A percentile compares a stretch with the other conserved stretches of the same genome.
phyloP scores from a whole-genome alignment of 2,113 vertebrate species.

The Rhynchomys soricoides region DNA sequence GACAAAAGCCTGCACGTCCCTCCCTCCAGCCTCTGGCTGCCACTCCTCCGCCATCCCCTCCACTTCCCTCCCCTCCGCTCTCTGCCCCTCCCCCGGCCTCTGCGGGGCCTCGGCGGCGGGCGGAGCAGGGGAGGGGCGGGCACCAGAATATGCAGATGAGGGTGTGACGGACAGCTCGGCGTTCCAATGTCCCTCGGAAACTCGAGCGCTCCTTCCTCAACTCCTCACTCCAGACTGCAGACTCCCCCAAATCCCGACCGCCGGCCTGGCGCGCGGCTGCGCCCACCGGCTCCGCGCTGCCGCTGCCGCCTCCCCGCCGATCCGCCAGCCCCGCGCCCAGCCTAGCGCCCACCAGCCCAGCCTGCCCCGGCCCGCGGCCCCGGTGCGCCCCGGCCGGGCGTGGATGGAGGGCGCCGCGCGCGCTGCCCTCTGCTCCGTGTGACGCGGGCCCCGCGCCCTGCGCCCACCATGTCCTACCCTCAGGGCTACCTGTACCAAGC shows the following conservation, averaged over 20 bases:
- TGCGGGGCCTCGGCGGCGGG: neutral
- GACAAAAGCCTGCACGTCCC: conserved; percentile 78
- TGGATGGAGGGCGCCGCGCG: conserved; percentile 76
- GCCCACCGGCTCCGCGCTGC: conserved; percentile 84
- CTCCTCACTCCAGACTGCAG: conserved; percentile 91
- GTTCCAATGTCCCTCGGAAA: conserved; percentile 95
- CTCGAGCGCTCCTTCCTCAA: conserved; percentile 94
- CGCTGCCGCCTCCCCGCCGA: conserved; percentile 70
- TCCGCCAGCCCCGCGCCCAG: conserved; percentile 19
- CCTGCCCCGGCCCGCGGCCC: conserved; percentile 78
- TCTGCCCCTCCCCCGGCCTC: conserved; percentile 51
- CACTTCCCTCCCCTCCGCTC: conserved; percentile 36
- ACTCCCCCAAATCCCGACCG: conserved; percentile 86
- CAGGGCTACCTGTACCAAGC: conserved; percentile 99
- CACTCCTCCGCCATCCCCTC: neutral
- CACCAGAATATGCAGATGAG: conserved; percentile 94
- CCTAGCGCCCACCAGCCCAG: conserved; percentile 29
- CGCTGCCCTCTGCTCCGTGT: conserved; percentile 71
- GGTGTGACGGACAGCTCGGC: conserved; percentile 95
- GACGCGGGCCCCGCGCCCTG: conserved; percentile 80
- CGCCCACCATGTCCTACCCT: conserved; percentile 97
- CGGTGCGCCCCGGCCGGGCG: conserved; percentile 70
- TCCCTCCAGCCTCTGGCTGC: neutral
- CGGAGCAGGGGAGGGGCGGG: conserved; percentile 88
- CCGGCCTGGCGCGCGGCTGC: conserved; percentile 93